Evolutionary conservation across 2,797 vertebrate species (phyloP), one percentile per base, ranked within the genome.

Genomic region (Paedocypris micromegethes): DNA sequence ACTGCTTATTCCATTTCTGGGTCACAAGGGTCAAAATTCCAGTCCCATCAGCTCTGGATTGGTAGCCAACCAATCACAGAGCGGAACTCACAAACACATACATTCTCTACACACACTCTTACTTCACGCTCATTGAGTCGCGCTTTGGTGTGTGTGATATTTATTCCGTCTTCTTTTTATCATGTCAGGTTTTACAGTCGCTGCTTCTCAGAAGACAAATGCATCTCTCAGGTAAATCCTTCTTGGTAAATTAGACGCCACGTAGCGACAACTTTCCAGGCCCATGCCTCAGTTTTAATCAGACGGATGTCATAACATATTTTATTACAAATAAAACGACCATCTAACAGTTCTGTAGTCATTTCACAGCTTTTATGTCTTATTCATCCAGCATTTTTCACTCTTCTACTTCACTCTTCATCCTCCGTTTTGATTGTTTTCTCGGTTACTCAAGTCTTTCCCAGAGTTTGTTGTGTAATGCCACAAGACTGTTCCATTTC

Each of bases 401-500:
- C 5, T 44, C 44, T n/a, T 66, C 41, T 47, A 66, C 50, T 41
- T 9, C 39, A 6, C 8, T 38, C 40, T n/a, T 37, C 5, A 44
- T 54, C 23, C 8, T 58, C 38, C 6, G 6, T 9, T 58, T n/a
- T 4, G 2, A 6, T 58, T 58, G 8, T 58, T 9, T n/a, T 43
- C 7, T 9, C 44, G 37, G 44, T 58, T 46, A 37, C 9, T 23
- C 6, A 5, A 23, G 54, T 71, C 54, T 52, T 23, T 23, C 23
- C 23, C 23, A 23, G 23, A 23, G 23, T 23, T 23, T 23, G 23
- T 23, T 23, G 23, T 23, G 23, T 1, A 23, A 23, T 23, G 23
- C 23, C 23, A 23, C 23, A 23, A 67, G 57, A 64, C 55, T 43
- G 74, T 56, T 72, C 74, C 66, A 65, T 76, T 73, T 73, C 70